Evolutionary conservation across 2,888 invertebrate species (phyloP).

Genomic region (Furcula furcula): DNA sequence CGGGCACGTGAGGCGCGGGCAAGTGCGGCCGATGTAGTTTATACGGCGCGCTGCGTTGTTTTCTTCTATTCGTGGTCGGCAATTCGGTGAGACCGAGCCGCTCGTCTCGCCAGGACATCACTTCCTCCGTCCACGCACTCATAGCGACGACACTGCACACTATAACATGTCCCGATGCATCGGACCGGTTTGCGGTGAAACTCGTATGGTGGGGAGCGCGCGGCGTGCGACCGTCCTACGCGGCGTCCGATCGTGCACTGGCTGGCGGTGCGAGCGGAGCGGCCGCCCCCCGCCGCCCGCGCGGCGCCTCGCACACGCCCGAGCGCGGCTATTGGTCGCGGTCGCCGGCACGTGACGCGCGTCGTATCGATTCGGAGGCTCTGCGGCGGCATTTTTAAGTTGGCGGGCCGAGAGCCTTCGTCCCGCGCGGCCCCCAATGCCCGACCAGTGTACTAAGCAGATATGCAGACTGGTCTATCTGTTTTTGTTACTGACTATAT

Average conservation of each 20-base stretch:
- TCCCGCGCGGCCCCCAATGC: constrained; percentile 65
- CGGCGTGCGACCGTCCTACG: constrained; percentile 46
- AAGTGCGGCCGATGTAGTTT: constrained; percentile 85
- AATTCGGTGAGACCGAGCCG: constrained; percentile 70
- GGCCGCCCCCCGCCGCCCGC: constrained; percentile 48
- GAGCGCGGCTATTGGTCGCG: constrained; percentile 72
- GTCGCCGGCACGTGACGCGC: constrained; percentile 84
- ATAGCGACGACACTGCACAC: constrained; percentile 65
- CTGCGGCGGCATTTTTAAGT: constrained; percentile 92
- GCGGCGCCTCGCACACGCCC: constrained; percentile 57
- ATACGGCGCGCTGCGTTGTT: constrained; percentile 84
- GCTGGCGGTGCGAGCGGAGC: constrained; percentile 27
- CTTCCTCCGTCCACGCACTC: constrained; percentile 79
- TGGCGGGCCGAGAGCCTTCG: constrained; percentile 75
- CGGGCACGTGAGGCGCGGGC: constrained; percentile 68
- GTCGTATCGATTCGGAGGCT: constrained; percentile 89
- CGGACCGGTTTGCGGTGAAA: constrained; percentile 71
- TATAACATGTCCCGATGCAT: constrained; percentile 68
- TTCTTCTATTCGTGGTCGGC: constrained; percentile 72
- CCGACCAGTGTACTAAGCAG: constrained; percentile 45
- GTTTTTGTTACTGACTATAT: background rate
- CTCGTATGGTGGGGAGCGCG: constrained; percentile 41
- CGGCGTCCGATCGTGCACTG: constrained; percentile 64
- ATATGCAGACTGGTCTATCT: constrained; percentile 25
- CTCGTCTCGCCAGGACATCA: constrained; percentile 74